Percentiles rank a stretch among this genome's conserved stretches.
Evolutionary conservation across 2,797 vertebrate species (phyloP).

Genomic region (Cetoscarus ocellatus): DNA sequence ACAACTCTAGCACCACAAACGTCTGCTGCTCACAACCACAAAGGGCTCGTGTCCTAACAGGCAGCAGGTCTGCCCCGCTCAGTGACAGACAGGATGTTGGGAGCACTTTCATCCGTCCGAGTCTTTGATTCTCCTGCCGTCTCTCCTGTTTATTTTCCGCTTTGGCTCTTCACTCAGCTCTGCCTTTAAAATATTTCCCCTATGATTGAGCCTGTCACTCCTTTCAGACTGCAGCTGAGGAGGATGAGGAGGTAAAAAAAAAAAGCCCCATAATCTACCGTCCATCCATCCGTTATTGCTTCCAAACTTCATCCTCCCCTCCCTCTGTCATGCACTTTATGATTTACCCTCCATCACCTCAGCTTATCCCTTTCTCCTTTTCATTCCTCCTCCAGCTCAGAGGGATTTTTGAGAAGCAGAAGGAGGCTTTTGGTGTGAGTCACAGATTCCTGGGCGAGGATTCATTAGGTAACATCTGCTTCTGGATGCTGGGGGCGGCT

Average conservation of each 20-base stretch:
- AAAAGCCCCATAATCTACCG: conserved; percentile 22
- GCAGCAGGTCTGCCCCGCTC: conserved; percentile 54
- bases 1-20: conserved; percentile 28
- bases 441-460: conserved; percentile 69
- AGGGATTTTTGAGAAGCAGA: conserved; percentile 17
- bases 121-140: conserved; percentile 60
- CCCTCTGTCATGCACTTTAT: conserved; percentile 40
- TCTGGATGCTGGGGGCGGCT: conserved; percentile 48
- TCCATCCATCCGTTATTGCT: conserved; percentile 46
- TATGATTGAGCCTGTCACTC: conserved; percentile 43
- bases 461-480: conserved; percentile 78
- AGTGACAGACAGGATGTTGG: conserved; percentile 69
- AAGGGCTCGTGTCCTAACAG: conserved; percentile 66
- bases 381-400: conserved; percentile 28
- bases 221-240: conserved; percentile 13
- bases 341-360: conserved; percentile 34
- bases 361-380: conserved; percentile 8
- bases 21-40: conserved; percentile 31
- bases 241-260: conserved; percentile 15
- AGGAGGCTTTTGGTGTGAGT: conserved; percentile 62
- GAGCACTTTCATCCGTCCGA: conserved; percentile 58
- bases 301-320: conserved; percentile 32
- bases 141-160: conserved; percentile 59
- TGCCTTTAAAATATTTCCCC: conserved; percentile 54
- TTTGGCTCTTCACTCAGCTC: conserved; percentile 36